Percentiles rank a stretch among this genome's conserved stretches.
Evolutionary conservation across 2,797 vertebrate genomes (phyloP).

Genomic region (Myripristis murdjan): DNA sequence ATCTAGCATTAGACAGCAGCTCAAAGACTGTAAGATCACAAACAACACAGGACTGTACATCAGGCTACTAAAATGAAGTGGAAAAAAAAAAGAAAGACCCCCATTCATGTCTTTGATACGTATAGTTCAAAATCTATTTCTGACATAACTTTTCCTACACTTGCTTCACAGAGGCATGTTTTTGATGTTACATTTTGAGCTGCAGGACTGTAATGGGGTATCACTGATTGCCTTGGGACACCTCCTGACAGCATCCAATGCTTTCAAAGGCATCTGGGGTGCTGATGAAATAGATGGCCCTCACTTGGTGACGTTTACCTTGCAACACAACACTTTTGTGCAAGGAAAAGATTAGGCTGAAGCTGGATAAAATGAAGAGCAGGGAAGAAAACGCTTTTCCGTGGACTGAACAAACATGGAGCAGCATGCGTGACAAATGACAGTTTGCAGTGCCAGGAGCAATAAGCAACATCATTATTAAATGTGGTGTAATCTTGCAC

Average conservation of each 20-base stretch:
- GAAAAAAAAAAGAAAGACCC: not conserved
- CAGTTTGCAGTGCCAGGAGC: constrained; percentile 75
- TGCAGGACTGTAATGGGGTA: constrained; percentile 59
- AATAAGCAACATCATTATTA: constrained; percentile 84
- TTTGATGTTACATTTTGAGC: constrained; percentile 62
- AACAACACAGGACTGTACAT: not conserved
- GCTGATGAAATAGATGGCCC: constrained; percentile 71
- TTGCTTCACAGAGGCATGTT: constrained; percentile 45
- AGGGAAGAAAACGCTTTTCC: constrained; percentile 11
- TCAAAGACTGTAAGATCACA: constrained; percentile 1
- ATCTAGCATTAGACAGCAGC: constrained; percentile 8
- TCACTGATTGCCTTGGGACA: constrained; percentile 60
- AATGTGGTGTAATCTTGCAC: constrained; percentile 83
- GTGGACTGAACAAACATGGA: constrained; percentile 60
- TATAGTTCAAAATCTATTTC: constrained; percentile 24
- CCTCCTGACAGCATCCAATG: constrained; percentile 52
- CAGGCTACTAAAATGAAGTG: not conserved
- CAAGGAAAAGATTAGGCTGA: constrained; percentile 57
- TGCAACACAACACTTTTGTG: constrained; percentile 45
- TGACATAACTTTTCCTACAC: constrained; percentile 28
- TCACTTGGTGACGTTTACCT: constrained; percentile 58
- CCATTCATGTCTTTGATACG: constrained; percentile 36
- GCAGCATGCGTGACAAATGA: constrained; percentile 74
- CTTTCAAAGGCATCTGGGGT: constrained; percentile 65
- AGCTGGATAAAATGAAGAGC: constrained; percentile 60